phyloP scores from a whole-genome alignment of 2,888 invertebrate genomes.

The Hyalella azteca region DNA sequence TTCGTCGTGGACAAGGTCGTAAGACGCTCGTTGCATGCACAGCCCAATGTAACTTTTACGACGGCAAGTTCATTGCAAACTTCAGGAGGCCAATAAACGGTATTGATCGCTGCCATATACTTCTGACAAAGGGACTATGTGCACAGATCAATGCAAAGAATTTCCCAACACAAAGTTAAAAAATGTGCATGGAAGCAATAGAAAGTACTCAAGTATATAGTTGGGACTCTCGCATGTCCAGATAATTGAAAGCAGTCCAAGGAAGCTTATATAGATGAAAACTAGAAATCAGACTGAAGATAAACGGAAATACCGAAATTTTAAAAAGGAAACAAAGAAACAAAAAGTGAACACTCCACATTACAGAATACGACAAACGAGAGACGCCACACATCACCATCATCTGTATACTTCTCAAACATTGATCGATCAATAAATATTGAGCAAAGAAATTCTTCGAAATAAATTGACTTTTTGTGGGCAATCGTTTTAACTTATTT shows the following conservation, averaged over 20 bases:
- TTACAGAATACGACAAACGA: slow-evolving; percentile 1
- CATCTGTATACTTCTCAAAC: slow-evolving; percentile 35
- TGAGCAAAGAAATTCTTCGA: too few species aligned
- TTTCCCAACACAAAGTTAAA: slow-evolving; percentile 8
- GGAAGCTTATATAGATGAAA: slow-evolving; percentile 11
- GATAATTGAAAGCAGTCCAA: slow-evolving; percentile 1
- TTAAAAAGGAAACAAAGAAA: slow-evolving; percentile 4
- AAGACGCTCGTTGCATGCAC: not conserved
- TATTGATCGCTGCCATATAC: slow-evolving; percentile 6
- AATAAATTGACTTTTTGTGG: too few species aligned
- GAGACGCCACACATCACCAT: slow-evolving; percentile 34
- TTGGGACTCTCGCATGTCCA: slow-evolving; percentile 3
- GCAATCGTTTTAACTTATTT: too few species aligned
- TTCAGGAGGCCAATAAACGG: slow-evolving; percentile 22
- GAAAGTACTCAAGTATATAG: slow-evolving; percentile 9
- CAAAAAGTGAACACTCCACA: slow-evolving; percentile 22
- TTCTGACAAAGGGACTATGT: slow-evolving; percentile 15
- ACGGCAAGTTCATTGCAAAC: slow-evolving; percentile 1
- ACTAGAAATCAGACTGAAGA: slow-evolving; percentile 3
- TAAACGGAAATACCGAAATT: not conserved
- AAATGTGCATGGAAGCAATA: slow-evolving; percentile 17
- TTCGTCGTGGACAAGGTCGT: not conserved
- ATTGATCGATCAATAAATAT: too few species aligned
- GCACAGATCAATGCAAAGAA: slow-evolving; percentile 22
- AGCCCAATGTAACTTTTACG: not conserved